phyloP scores from a whole-genome alignment of 2,888 invertebrate genomes.

The Pristionchus arcanus region DNA sequence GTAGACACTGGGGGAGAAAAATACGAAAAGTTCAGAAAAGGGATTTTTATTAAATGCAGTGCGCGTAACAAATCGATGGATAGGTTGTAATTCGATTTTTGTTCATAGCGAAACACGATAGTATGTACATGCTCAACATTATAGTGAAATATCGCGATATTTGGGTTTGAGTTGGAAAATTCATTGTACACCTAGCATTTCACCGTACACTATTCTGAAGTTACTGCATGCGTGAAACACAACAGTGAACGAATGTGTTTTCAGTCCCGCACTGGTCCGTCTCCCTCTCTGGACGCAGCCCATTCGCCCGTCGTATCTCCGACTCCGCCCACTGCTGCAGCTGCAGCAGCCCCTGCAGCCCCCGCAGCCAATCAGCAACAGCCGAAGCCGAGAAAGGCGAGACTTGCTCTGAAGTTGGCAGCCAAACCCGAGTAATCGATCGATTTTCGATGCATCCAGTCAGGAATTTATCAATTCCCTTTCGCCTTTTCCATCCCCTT shows the following conservation, averaged over 20 bases:
- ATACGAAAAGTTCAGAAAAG: background rate
- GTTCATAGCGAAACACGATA: too few relatives aligned
- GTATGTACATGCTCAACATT: too few relatives aligned
- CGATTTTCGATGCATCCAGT: background rate
- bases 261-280: background rate
- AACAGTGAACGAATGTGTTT: background rate
- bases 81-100: too few relatives aligned
- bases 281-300: background rate
- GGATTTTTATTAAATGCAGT: background rate
- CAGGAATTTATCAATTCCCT: background rate
- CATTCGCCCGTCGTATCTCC: background rate
- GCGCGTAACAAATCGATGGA: background rate
- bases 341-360: background rate
- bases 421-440: constrained; percentile 17
- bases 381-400: constrained; percentile 36
- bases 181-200: too few relatives aligned
- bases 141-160: too few relatives aligned
- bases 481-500: background rate
- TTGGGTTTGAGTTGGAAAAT: too few relatives aligned
- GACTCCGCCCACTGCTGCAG: constrained; percentile 6
- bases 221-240: too few relatives aligned
- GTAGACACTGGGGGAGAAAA: background rate
- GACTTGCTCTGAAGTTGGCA: constrained; percentile 22
- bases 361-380: background rate
- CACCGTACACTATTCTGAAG: too few relatives aligned